These are phyloP conservation scores for Microplitis mediator DNA, from an alignment of 1,140 invertebrate genomes.

Conservation along the genomic window DNA sequence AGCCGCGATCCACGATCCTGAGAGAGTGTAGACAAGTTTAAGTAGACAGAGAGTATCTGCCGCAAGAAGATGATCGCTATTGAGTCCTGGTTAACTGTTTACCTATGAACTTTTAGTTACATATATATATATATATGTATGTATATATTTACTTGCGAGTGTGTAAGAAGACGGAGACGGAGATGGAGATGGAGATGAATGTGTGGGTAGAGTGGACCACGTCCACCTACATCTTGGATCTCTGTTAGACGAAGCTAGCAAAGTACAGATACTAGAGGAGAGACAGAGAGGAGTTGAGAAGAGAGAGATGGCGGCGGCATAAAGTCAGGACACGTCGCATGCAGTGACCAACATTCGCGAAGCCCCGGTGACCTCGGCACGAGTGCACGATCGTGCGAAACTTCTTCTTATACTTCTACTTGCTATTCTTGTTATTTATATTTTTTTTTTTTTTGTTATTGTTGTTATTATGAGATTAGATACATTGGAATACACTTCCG, in stretches of 20 bases:
- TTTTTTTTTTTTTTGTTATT: neutral
- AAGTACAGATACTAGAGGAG: conserved; percentile 22
- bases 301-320: too few relatives aligned
- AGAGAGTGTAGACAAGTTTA: neutral
- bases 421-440: conserved; percentile 9
- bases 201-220: conserved; percentile 43
- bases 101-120: conserved; percentile 54
- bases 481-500: neutral
- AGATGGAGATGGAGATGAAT: neutral
- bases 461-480: neutral
- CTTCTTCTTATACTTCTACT: conserved; percentile 27
- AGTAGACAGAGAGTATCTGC: neutral
- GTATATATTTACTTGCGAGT: neutral
- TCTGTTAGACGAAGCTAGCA: neutral
- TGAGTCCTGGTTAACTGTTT: conserved; percentile 40
- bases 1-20: neutral
- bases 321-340: conserved; percentile 1
- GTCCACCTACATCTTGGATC: conserved; percentile 44
- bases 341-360: conserved; percentile 38
- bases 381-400: conserved; percentile 59
- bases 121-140: conserved; percentile 8
- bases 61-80: conserved; percentile 7
- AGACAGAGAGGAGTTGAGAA: neutral
- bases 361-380: conserved; percentile 58
- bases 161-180: neutral